phyloP scores from a whole-genome alignment of 2,113 vertebrate genomes.

The Leucoraja erinaceus region DNA sequence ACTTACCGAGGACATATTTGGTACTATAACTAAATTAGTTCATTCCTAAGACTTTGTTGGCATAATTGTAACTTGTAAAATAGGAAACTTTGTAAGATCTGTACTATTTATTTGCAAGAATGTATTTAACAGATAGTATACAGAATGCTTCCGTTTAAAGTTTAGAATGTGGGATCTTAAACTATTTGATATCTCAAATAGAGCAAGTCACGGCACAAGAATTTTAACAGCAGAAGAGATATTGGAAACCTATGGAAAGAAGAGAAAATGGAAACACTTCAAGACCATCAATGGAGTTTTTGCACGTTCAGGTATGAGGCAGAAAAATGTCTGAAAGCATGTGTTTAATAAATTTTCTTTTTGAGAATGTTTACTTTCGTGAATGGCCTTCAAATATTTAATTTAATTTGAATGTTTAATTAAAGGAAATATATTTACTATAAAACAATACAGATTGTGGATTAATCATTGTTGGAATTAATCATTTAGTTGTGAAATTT shows the following conservation, averaged over 20 bases:
- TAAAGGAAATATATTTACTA: not conserved
- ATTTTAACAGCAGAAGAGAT: conserved; percentile 69
- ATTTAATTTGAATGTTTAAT: not conserved
- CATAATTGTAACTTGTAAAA: not conserved
- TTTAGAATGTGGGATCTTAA: too few relatives aligned
- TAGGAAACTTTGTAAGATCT: not conserved
- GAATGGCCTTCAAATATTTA: not conserved
- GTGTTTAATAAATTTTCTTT: not conserved
- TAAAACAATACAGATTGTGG: not conserved
- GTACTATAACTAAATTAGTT: not conserved
- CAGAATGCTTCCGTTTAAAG: not conserved
- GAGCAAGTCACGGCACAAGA: conserved; percentile 79
- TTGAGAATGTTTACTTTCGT: not conserved
- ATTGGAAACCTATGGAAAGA: conserved; percentile 67
- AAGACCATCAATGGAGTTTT: conserved; percentile 68
- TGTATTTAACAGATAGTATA: not conserved
- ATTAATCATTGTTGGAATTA: not conserved
- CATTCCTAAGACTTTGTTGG: not conserved
- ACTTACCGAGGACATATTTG: not conserved
- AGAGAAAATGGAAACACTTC: conserved; percentile 81
- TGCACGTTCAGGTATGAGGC: conserved; percentile 72
- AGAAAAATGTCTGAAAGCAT: not conserved
- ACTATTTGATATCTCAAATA: conserved; percentile 46
- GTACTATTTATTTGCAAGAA: not conserved
- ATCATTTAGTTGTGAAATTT: not conserved